phyloP scores from a whole-genome alignment of 2,888 invertebrate species.

The Lypha dubia region DNA sequence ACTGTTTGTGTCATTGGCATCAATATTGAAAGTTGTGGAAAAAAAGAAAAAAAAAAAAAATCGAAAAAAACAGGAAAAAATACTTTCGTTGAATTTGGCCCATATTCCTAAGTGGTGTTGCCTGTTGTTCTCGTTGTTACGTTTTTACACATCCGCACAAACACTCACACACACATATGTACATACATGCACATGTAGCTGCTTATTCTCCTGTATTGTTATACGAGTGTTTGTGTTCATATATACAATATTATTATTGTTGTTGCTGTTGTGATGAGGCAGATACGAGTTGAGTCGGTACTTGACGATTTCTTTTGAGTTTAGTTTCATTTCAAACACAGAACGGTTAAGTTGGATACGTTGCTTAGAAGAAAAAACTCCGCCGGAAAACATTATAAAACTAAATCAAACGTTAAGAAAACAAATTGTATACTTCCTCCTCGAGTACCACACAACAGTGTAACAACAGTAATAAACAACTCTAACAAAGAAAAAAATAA shows the following conservation, averaged over 20 bases:
- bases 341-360: conserved; percentile 72
- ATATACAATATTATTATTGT: conserved; percentile 51
- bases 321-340: conserved; percentile 70
- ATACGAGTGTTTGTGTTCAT: conserved; percentile 9
- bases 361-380: conserved; percentile 57
- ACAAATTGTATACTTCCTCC: conserved; percentile 38
- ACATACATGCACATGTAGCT: not conserved
- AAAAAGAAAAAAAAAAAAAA: conserved; percentile 1
- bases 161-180: not conserved
- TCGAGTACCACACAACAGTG: conserved; percentile 27
- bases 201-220: conserved; percentile 10
- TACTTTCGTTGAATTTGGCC: conserved; percentile 67
- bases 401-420: conserved; percentile 25
- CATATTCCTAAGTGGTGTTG: conserved; percentile 65
- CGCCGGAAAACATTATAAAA: conserved; percentile 59
- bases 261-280: conserved; percentile 65
- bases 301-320: conserved; percentile 67
- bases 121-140: conserved; percentile 59
- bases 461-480: conserved; percentile 29
- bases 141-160: conserved; percentile 4
- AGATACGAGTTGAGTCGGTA: conserved; percentile 69
- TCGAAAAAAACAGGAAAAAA: conserved; percentile 14
- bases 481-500: conserved; percentile 1
- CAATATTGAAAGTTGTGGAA: conserved; percentile 23
- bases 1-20: conserved; percentile 29